phyloP scores from a whole-genome alignment of 2,113 vertebrate species.

The Cyanoderma ruficeps region DNA sequence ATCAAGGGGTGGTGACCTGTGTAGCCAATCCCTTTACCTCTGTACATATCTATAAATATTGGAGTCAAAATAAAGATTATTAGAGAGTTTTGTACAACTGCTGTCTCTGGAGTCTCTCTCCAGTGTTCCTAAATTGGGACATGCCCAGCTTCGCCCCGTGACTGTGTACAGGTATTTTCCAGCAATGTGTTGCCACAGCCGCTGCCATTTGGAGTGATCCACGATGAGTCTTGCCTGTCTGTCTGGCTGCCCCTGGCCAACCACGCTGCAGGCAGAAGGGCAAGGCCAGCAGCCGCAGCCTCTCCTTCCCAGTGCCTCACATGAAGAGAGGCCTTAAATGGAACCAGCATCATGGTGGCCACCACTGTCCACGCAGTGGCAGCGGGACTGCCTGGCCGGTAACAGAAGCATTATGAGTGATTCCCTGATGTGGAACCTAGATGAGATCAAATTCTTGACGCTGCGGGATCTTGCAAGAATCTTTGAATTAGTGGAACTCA shows the following conservation, averaged over 20 bases:
- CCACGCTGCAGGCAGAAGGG: fast-evolving
- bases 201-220: background rate
- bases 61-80: too few species aligned
- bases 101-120: too few species aligned
- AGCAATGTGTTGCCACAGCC: fast-evolving
- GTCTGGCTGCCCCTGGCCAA: background rate
- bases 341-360: fast-evolving
- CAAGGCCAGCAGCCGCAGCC: background rate
- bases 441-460: fast-evolving
- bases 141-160: too few species aligned
- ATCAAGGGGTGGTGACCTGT: too few species aligned
- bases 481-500: background rate
- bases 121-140: too few species aligned
- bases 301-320: fast-evolving
- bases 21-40: too few species aligned
- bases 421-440: fast-evolving
- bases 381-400: fast-evolving
- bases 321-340: background rate
- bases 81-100: too few species aligned
- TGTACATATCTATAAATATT: too few species aligned
- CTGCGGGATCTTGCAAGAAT: background rate
- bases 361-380: fast-evolving
- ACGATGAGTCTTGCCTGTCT: fast-evolving
- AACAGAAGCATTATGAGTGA: fast-evolving
- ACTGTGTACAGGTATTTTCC: too few species aligned